These are phyloP conservation scores for Phortica magna DNA, from an alignment of 2,888 invertebrate genomes.

Conservation along the genomic window DNA sequence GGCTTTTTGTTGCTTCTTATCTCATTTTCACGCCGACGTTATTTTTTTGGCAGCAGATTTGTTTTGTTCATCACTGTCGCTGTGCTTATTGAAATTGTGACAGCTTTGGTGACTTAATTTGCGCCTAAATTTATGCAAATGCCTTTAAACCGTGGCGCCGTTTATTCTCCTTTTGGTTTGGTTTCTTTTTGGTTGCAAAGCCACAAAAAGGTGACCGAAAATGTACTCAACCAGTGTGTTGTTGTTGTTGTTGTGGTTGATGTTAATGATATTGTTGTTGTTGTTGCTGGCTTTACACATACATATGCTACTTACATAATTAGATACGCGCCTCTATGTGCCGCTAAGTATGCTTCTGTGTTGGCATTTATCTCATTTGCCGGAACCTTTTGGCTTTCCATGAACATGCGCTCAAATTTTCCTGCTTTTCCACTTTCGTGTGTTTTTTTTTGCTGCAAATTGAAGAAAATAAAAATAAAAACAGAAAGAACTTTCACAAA, in stretches of 20 bases:
- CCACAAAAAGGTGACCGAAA: not conserved
- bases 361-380: slow-evolving; percentile 16
- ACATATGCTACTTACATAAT: slow-evolving; percentile 1
- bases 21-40: not conserved
- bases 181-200: not conserved
- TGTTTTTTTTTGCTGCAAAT: not conserved
- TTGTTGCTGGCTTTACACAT: not conserved
- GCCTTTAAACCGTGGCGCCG: not conserved
- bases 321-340: not conserved
- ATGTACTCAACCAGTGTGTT: not conserved
- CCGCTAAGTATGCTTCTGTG: not conserved
- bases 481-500: not conserved
- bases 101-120: slow-evolving; percentile 8
- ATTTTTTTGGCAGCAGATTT: not conserved
- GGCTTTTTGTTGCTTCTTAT: not conserved
- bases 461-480: not conserved
- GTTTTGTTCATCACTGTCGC: not conserved
- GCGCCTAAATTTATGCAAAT: slow-evolving; percentile 24
- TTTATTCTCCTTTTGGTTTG: not conserved
- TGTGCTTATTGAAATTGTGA: slow-evolving; percentile 18
- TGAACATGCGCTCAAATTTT: not conserved
- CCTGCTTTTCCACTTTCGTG: not conserved
- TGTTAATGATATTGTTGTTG: not conserved
- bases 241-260: not conserved
- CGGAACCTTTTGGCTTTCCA: not conserved